These are phyloP conservation scores for Drosophila demipolita DNA, from an alignment of 2,888 invertebrate genomes.

Conservation along the genomic window DNA sequence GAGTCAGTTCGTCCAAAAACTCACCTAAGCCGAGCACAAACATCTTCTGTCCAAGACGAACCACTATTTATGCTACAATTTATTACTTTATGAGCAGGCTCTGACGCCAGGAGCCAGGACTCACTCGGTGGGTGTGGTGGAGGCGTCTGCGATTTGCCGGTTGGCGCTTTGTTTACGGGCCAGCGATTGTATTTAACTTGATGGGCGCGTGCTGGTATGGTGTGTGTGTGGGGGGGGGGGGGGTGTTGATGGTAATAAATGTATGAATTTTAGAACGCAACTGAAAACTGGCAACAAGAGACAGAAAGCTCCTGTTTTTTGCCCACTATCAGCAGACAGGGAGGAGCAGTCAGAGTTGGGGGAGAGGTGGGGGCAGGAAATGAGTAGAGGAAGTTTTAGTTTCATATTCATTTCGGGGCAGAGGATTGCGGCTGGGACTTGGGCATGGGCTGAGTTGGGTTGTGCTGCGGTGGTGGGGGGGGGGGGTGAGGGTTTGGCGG, in stretches of 20 bases:
- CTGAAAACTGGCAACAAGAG: constrained; percentile 70
- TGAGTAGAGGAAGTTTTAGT: constrained; percentile 83
- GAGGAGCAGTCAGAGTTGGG: not conserved
- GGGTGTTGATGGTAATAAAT: constrained; percentile 77
- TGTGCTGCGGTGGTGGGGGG: not conserved
- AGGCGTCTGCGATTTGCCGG: constrained; percentile 20
- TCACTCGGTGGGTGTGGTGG: too few species aligned
- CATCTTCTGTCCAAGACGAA: constrained; percentile 61
- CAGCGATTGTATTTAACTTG: constrained; percentile 80
- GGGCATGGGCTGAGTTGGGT: not conserved
- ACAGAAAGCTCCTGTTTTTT: constrained; percentile 75
- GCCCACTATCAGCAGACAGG: constrained; percentile 53
- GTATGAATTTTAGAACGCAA: constrained; percentile 83
- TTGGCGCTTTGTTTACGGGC: constrained; percentile 71
- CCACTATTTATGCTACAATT: constrained; percentile 81
- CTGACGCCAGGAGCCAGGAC: not conserved
- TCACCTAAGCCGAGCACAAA: constrained; percentile 12
- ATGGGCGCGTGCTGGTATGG: too few species aligned
- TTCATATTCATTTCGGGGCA: constrained; percentile 66
- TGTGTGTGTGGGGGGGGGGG: not conserved
- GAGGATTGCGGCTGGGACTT: not conserved
- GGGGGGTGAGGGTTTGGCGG: constrained; percentile 6
- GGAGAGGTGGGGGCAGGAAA: constrained; percentile 64
- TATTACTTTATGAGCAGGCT: constrained; percentile 81
- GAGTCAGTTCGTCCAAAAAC: not conserved